Evolutionary conservation across 2,113 vertebrate species (phyloP).

Genomic region (Ia io): DNA sequence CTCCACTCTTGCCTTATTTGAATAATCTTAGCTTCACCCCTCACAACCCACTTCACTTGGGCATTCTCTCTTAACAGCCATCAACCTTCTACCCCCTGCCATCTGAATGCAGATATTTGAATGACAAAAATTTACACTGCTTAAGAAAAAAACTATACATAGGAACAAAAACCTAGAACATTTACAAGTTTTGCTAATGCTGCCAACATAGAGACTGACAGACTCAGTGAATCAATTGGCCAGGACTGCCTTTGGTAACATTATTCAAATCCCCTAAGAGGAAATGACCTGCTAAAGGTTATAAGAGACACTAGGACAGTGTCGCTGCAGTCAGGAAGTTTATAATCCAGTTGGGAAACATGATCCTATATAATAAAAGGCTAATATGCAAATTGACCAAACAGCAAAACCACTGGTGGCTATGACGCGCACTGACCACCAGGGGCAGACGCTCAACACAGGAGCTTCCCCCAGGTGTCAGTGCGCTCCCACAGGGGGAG

Average conservation of each 20-base stretch:
- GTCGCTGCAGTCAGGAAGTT: neutral
- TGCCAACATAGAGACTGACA: neutral
- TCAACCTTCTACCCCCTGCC: neutral
- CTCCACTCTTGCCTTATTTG: neutral
- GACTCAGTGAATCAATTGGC: neutral
- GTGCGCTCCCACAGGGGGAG: no score
- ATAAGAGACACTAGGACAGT: neutral
- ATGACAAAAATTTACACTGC: neutral
- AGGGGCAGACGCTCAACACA: no score
- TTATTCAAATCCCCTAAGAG: neutral
- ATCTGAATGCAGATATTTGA: conserved; percentile 15
- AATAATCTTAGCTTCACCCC: neutral
- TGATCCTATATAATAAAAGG: no score
- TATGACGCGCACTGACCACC: no score
- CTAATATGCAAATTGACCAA: no score
- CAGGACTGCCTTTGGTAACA: neutral
- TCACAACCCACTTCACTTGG: neutral
- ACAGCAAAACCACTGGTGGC: no score
- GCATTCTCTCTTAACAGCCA: neutral
- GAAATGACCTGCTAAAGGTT: neutral
- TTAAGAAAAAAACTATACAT: neutral
- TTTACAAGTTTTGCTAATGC: neutral
- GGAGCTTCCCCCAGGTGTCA: no score
- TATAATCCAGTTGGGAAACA: neutral
- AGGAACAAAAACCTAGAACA: neutral